Conservation (phyloP, 1,140 invertebrate genomes). For the Fopius arisanus region DNA sequence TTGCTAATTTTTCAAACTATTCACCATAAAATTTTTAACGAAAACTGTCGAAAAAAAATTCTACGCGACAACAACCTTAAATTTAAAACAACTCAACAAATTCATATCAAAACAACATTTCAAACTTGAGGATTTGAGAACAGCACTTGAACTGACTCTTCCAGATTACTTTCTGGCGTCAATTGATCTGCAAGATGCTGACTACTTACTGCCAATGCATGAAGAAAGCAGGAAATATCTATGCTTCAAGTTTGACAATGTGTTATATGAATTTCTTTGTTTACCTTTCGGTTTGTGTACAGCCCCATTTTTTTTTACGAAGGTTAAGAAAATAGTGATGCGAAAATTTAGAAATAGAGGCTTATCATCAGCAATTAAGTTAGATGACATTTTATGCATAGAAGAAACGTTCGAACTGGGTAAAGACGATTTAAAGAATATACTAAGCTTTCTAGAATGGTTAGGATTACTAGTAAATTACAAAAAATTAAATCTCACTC, state of each 20-base stretch:
- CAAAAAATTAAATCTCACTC: conserved; percentile 11
- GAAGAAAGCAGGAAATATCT: not conserved
- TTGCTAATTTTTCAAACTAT: no score
- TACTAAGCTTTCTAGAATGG: conserved; percentile 15
- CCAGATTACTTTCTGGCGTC: not conserved
- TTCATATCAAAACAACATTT: conserved; percentile 3
- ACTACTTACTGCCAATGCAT: conserved; percentile 4
- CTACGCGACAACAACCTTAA: no score
- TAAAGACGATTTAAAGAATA: not conserved
- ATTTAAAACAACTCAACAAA: conserved; percentile 12
- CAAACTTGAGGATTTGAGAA: conserved; percentile 18
- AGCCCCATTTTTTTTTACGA: conserved; percentile 14
- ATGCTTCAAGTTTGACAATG: not conserved
- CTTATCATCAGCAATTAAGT: conserved; percentile 10
- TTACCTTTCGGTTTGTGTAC: conserved; percentile 6
- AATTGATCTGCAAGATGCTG: not conserved
- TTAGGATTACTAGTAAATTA: conserved; percentile 24
- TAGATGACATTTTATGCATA: conserved; percentile 29
- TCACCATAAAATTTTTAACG: no score
- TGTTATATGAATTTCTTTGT: not conserved
- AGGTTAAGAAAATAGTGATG: conserved; percentile 21
- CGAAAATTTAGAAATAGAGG: not conserved
- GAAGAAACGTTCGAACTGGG: not conserved
- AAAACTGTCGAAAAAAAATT: no score
- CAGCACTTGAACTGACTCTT: not conserved